Percentiles rank a stretch among this genome's conserved stretches.
Evolutionary conservation across 2,797 vertebrate genomes (phyloP).

Genomic region (Helostoma temminkii): DNA sequence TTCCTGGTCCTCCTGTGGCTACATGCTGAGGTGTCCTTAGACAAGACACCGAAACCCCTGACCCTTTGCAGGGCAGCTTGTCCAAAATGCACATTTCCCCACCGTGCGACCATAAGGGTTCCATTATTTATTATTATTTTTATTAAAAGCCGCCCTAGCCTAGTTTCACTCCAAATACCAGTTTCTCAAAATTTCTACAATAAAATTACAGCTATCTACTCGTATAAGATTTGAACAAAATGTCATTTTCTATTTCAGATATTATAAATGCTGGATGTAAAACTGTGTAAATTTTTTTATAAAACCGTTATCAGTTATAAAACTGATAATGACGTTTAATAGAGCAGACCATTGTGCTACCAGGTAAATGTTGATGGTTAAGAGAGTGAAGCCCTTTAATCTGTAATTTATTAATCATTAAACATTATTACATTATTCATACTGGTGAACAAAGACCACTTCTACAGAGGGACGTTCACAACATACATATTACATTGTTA

Average conservation of each 20-base stretch:
- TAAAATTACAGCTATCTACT: not conserved
- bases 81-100: too few relatives aligned
- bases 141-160: too few relatives aligned
- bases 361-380: conserved; percentile 72
- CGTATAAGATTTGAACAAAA: not conserved
- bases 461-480: conserved; percentile 86
- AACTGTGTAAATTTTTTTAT: not conserved
- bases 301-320: not conserved
- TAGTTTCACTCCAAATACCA: too few relatives aligned
- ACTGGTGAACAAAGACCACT: conserved; percentile 86
- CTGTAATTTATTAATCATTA: conserved; percentile 85
- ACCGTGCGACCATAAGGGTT: too few relatives aligned
- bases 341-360: conserved; percentile 48
- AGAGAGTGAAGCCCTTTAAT: conserved; percentile 87
- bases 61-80: too few relatives aligned
- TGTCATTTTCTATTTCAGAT: not conserved
- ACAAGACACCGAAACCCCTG: too few relatives aligned
- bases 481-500: conserved; percentile 88
- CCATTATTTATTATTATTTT: too few relatives aligned
- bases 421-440: conserved; percentile 86
- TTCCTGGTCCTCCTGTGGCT: too few relatives aligned
- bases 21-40: too few relatives aligned
- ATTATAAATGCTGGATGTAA: not conserved
- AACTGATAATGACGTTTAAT: conserved; percentile 13
- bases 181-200: not conserved